Base-by-base conservation (phyloP, 2,888 invertebrate genomes). In the Acrobasis consociella region DNA sequence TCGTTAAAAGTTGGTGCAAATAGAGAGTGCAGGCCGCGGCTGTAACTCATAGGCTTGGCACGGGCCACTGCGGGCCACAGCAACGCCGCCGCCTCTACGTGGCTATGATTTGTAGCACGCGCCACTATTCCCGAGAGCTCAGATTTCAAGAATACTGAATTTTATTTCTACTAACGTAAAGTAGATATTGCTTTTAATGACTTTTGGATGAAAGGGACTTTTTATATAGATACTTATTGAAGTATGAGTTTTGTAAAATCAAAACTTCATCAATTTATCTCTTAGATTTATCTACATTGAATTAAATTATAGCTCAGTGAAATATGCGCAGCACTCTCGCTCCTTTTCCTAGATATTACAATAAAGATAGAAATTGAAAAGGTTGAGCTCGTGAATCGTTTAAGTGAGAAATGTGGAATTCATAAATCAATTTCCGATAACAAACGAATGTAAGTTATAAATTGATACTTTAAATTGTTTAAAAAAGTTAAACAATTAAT, bases 1-100 rank as follows among this genome's bases (percentile, higher is more conserved):
- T 1, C 13, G 59, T 22, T 55, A 60, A 64, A 64, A 64, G 46
- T 60, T 64, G 60, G 46, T 39, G 59, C 60, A 49, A 64, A 64
- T 60, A 42, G 42, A 58, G 52, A 58, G 50, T 55, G 42, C 22
- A 39, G 22, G 37, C 22, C 42, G 64, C 38, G 56, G 58, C 38
- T 22, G 50, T 62, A 59, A 58, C 11, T 64, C 58, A 62, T 53
- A 9, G 39, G 58, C 49, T 60, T 60, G 37, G 59, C 59, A 50
- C 59, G 17, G 11, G 52, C 52, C 52, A 31, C 52, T 50, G 49
- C 16, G 59, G 16, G 50, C 31, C 10, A 31, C 38, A 51, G 37
- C 16, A 16, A n/a, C 5, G 13, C 46, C 49, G 13, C 46, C 49
- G 50, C 16, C 37, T 37, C 37, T 60, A 50, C 5, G n/a, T 13